These are phyloP conservation scores for Cichlasoma orientale DNA, from an alignment of 2,797 vertebrate species.

Conservation along the genomic window DNA sequence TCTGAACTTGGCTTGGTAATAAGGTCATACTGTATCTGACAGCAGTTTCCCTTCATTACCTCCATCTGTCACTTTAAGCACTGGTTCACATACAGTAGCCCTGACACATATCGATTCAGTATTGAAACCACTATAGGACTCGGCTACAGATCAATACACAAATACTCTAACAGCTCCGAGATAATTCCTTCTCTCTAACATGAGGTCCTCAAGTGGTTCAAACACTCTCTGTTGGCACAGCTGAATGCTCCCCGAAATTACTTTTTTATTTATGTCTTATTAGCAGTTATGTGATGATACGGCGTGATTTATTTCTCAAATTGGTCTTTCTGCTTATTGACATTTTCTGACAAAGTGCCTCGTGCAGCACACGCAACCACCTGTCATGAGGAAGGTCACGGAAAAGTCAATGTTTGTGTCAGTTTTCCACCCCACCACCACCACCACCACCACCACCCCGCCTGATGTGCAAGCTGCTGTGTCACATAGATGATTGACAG, in stretches of 20 bases:
- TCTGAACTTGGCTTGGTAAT: constrained; percentile 31
- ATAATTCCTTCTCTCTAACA: constrained; percentile 30
- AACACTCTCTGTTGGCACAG: constrained; percentile 47
- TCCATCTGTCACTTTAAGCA: constrained; percentile 47
- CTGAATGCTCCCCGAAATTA: constrained; percentile 45
- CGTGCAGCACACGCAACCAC: constrained; percentile 10
- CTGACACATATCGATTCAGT: constrained; percentile 53
- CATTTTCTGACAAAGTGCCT: constrained; percentile 15
- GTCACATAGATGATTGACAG: neutral
- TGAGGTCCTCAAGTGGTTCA: constrained; percentile 51
- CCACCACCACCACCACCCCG: neutral
- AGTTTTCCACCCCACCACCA: neutral
- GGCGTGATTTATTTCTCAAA: constrained; percentile 55
- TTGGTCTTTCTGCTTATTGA: constrained; percentile 15
- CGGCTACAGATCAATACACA: constrained; percentile 55
- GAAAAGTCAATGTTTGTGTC: neutral
- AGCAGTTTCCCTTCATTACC: constrained; percentile 61
- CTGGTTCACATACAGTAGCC: constrained; percentile 34
- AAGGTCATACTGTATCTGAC: constrained; percentile 58
- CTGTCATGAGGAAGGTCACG: constrained; percentile 20
- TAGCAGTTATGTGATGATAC: constrained; percentile 46
- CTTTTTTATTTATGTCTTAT: constrained; percentile 53
- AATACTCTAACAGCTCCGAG: constrained; percentile 44
- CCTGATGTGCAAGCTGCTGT: neutral
- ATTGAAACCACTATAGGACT: constrained; percentile 50